These are phyloP conservation scores for Nysson spinosus DNA, from an alignment of 2,888 invertebrate genomes.

Conservation along the genomic window DNA sequence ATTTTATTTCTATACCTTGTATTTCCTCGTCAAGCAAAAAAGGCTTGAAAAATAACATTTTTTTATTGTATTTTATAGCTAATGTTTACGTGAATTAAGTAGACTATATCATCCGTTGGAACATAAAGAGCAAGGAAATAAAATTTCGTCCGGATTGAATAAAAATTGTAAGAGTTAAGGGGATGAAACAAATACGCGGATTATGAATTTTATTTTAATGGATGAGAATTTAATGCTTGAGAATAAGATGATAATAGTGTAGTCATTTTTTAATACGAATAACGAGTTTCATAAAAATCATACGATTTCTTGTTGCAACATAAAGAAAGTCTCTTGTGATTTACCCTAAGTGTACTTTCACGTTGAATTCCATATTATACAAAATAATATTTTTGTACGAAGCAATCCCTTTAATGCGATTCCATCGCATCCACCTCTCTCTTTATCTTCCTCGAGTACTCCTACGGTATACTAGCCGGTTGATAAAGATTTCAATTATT, in stretches of 20 bases:
- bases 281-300: constrained; percentile 7
- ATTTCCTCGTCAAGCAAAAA: too few relatives aligned
- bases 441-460: neutral
- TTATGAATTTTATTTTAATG: too few relatives aligned
- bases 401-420: constrained; percentile 38
- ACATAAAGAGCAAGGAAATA: too few relatives aligned
- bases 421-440: neutral
- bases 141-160: too few relatives aligned
- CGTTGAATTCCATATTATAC: too few relatives aligned
- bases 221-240: constrained; percentile 1
- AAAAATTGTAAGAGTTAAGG: too few relatives aligned
- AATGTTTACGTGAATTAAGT: too few relatives aligned
- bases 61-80: too few relatives aligned
- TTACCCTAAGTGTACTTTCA: neutral
- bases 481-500: constrained; percentile 52
- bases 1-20: too few relatives aligned
- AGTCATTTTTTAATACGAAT: neutral
- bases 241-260: neutral
- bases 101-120: too few relatives aligned
- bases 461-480: neutral
- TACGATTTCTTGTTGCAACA: neutral
- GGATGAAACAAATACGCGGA: too few relatives aligned
- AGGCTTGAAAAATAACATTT: too few relatives aligned
- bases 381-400: constrained; percentile 14
- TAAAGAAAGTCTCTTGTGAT: neutral